Conservation (phyloP, 1,140 invertebrate species). For the Drosophila mauritiana region DNA sequence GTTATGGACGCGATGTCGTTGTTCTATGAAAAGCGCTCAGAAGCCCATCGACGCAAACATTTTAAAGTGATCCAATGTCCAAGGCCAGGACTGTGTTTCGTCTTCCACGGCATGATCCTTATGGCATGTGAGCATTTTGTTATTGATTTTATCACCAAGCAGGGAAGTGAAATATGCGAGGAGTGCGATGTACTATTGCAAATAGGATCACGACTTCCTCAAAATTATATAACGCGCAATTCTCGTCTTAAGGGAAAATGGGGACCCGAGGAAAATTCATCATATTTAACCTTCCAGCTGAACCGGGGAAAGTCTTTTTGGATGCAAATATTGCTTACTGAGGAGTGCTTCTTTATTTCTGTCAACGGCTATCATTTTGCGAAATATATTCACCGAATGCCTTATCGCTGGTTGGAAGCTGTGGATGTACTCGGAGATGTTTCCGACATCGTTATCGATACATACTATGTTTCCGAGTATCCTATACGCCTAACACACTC, state of each 20-base stretch:
- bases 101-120: slow-evolving; percentile 59
- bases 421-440: slow-evolving; percentile 59
- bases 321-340: slow-evolving; percentile 83
- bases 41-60: slow-evolving; percentile 23
- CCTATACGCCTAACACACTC: slow-evolving; percentile 46
- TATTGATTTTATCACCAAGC: slow-evolving; percentile 45
- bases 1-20: slow-evolving; percentile 52
- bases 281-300: slow-evolving; percentile 69
- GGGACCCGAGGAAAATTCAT: slow-evolving; percentile 88
- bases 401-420: slow-evolving; percentile 85
- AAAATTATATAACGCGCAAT: slow-evolving; percentile 91
- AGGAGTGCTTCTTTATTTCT: slow-evolving; percentile 86
- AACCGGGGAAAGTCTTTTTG: slow-evolving; percentile 78
- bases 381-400: slow-evolving; percentile 87
- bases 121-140: slow-evolving; percentile 59
- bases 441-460: slow-evolving; percentile 44
- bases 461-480: slow-evolving; percentile 55
- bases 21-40: slow-evolving; percentile 60
- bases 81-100: slow-evolving; percentile 54
- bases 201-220: slow-evolving; percentile 89
- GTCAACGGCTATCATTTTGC: slow-evolving; percentile 89
- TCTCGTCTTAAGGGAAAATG: slow-evolving; percentile 86
- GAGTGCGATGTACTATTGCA: slow-evolving; percentile 89
- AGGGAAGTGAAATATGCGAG: not conserved
- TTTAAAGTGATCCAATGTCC: slow-evolving; percentile 26